Conservation (phyloP, 2,797 vertebrate species). For the Rhinophrynus dorsalis region DNA sequence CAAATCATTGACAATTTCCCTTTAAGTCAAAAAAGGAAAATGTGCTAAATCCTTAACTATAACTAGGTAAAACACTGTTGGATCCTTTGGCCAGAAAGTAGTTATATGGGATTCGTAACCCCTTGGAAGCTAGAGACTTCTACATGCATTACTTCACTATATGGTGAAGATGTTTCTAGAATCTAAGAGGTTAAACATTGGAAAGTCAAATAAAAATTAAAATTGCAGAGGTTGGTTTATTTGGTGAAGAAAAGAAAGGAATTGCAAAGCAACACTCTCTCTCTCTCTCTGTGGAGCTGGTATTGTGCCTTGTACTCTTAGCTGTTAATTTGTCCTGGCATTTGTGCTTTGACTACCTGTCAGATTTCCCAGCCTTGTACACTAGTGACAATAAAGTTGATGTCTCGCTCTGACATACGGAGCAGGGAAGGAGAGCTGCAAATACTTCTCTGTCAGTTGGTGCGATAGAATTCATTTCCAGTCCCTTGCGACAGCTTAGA, state of each 20-base stretch:
- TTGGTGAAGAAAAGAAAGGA: slow-evolving; percentile 3
- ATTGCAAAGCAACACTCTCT: no score
- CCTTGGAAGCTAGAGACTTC: no score
- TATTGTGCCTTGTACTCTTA: slow-evolving; percentile 52
- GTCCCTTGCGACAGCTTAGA: slow-evolving; percentile 36
- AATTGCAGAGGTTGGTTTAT: neutral
- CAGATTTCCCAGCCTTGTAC: slow-evolving; percentile 57
- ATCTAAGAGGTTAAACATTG: no score
- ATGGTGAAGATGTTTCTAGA: no score
- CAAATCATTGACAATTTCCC: no score
- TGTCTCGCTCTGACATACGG: slow-evolving; percentile 42
- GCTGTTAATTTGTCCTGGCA: slow-evolving; percentile 61
- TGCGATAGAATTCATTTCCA: slow-evolving; percentile 31
- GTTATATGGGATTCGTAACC: no score
- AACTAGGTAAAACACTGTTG: no score
- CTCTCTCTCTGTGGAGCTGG: slow-evolving; percentile 42
- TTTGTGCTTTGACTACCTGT: slow-evolving; percentile 64
- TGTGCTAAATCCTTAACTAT: no score
- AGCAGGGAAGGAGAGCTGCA: slow-evolving; percentile 53
- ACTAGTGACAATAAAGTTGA: slow-evolving; percentile 56
- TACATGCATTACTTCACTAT: no score
- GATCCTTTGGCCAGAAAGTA: no score
- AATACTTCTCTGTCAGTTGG: slow-evolving; percentile 32
- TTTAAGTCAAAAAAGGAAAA: no score
- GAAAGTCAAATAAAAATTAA: no score